phyloP scores from a whole-genome alignment of 2,113 vertebrate species.

The Lepus timidus region DNA sequence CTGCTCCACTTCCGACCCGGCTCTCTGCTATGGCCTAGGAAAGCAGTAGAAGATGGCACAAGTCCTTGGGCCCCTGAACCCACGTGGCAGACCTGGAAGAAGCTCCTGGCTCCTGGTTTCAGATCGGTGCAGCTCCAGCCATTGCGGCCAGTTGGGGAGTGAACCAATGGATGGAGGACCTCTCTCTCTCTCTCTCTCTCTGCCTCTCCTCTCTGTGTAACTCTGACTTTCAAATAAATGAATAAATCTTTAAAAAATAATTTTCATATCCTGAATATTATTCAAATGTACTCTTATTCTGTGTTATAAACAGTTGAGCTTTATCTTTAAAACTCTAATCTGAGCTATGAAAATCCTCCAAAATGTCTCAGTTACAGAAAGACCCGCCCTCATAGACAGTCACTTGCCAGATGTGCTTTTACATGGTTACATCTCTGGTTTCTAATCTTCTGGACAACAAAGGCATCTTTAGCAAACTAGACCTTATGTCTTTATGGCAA shows the following conservation, averaged over 20 bases:
- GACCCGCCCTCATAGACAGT: not conserved
- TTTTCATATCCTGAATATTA: not conserved
- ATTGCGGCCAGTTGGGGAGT: too few relatives aligned
- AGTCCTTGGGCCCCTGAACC: too few relatives aligned
- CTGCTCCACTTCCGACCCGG: too few relatives aligned
- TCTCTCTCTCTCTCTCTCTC: too few relatives aligned
- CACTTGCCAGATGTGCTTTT: not conserved
- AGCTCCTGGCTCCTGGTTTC: too few relatives aligned
- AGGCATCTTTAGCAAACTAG: conserved; percentile 7
- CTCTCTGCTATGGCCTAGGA: too few relatives aligned
- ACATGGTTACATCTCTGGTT: not conserved
- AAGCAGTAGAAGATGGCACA: too few relatives aligned
- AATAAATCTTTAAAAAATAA: not conserved
- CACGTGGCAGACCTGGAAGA: too few relatives aligned
- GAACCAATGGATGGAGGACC: too few relatives aligned
- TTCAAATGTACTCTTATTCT: not conserved
- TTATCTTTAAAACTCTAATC: conserved; percentile 24
- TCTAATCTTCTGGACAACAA: not conserved
- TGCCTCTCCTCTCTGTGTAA: too few relatives aligned
- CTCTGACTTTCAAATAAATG: too few relatives aligned
- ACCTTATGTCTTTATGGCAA: not conserved
- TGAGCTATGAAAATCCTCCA: conserved; percentile 14
- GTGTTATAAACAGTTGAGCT: not conserved
- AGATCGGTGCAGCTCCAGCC: too few relatives aligned
- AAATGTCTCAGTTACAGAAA: not conserved